Percentiles rank a stretch among this genome's conserved stretches.
Conservation (phyloP, 2,888 invertebrate genomes). For the Machimus atricapillus region DNA sequence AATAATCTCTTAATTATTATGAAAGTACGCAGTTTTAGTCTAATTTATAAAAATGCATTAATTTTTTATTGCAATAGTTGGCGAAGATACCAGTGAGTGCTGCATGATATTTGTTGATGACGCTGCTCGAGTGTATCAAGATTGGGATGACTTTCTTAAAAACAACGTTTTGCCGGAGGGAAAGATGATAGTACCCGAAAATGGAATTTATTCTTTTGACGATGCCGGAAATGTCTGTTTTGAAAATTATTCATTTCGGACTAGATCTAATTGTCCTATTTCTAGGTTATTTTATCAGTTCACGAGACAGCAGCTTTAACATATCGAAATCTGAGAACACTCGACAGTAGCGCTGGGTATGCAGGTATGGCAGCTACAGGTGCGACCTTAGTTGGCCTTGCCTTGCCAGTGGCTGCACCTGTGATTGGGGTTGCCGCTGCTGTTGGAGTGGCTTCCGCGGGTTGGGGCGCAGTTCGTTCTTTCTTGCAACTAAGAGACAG, state of each 20-base stretch:
- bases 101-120: slow-evolving; percentile 60
- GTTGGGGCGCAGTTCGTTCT: slow-evolving; percentile 53
- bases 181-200: slow-evolving; percentile 61
- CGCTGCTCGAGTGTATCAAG: slow-evolving; percentile 61
- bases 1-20: too few species aligned
- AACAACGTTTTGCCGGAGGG: slow-evolving; percentile 63
- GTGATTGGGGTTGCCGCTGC: slow-evolving; percentile 50
- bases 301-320: not conserved
- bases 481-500: slow-evolving; percentile 53
- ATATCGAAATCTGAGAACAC: not conserved
- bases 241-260: not conserved
- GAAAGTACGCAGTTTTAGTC: too few species aligned
- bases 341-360: not conserved
- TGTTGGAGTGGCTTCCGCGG: slow-evolving; percentile 51
- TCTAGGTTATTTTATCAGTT: slow-evolving; percentile 17
- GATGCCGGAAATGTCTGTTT: not conserved
- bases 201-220: slow-evolving; percentile 57
- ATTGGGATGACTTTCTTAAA: slow-evolving; percentile 61
- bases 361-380: not conserved
- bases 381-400: not conserved
- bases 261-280: not conserved
- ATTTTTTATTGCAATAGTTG: not conserved
- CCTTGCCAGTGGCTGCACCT: slow-evolving; percentile 52
- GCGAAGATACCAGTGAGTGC: slow-evolving; percentile 51
- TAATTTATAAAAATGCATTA: too few species aligned